A percentile compares a stretch with the other conserved stretches of the same genome.
Conservation (phyloP, 2,888 invertebrate species). For the Acrobasis repandana region DNA sequence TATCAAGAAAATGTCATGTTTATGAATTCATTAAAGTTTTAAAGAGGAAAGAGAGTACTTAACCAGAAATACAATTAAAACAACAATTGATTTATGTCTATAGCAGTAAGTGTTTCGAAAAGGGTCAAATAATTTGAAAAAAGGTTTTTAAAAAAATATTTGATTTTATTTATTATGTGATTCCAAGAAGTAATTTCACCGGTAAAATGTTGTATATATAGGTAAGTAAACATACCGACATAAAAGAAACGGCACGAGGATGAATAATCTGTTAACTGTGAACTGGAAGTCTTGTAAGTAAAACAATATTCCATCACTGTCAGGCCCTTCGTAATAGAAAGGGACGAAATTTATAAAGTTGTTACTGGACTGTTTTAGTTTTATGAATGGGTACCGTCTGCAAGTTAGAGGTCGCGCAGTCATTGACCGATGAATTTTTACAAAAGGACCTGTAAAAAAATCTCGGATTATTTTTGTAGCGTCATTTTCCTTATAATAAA, state of each 20-base stretch:
- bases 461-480: conserved; percentile 43
- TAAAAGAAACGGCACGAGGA: conserved; percentile 11
- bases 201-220: conserved; percentile 1
- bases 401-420: conserved; percentile 39
- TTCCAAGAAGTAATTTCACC: not conserved
- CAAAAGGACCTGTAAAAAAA: conserved; percentile 45
- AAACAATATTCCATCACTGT: conserved; percentile 26
- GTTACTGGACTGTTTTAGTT: conserved; percentile 34
- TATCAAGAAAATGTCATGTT: too few relatives aligned
- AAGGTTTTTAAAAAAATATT: too few relatives aligned
- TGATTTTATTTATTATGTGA: not conserved
- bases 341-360: conserved; percentile 35
- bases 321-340: conserved; percentile 24
- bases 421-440: conserved; percentile 35
- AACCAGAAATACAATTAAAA: too few relatives aligned
- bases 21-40: too few relatives aligned
- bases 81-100: too few relatives aligned
- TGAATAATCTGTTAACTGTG: not conserved
- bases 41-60: too few relatives aligned
- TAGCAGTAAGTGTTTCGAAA: too few relatives aligned
- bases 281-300: conserved; percentile 9
- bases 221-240: not conserved
- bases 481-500: conserved; percentile 50
- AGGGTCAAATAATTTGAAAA: too few relatives aligned
- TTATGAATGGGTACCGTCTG: conserved; percentile 40